phyloP scores from a whole-genome alignment of 2,888 invertebrate species.

The Tipula helvola region DNA sequence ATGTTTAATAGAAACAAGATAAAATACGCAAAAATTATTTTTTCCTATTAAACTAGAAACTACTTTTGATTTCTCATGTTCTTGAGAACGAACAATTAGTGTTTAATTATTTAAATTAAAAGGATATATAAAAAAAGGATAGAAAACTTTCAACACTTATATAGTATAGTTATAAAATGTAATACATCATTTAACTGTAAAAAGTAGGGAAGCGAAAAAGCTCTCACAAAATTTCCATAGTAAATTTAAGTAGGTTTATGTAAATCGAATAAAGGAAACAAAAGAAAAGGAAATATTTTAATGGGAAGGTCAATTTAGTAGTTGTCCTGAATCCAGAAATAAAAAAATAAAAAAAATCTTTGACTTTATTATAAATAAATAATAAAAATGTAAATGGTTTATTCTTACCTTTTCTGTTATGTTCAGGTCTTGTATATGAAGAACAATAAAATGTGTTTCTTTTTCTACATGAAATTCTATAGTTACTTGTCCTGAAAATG shows the following conservation, averaged over 20 bases:
- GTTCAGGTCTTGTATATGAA: constrained; percentile 76
- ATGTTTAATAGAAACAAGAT: too few species aligned
- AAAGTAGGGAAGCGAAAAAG: too few species aligned
- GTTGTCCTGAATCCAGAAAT: neutral
- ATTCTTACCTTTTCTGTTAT: constrained; percentile 61
- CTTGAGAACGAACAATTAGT: too few species aligned
- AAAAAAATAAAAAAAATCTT: neutral
- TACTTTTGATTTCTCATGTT: too few species aligned
- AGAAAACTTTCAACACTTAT: neutral
- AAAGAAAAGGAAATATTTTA: neutral
- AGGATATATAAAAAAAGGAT: neutral
- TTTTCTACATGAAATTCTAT: constrained; percentile 75
- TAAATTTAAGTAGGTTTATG: too few species aligned
- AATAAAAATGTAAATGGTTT: neutral
- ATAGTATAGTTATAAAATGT: neutral
- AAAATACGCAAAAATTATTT: too few species aligned
- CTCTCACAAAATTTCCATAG: too few species aligned
- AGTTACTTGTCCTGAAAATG: constrained; percentile 59
- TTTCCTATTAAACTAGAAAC: too few species aligned
- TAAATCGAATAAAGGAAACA: neutral
- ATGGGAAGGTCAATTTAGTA: neutral
- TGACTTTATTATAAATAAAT: neutral
- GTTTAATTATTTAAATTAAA: neutral
- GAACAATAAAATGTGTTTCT: constrained; percentile 69
- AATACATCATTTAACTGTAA: neutral